Evolutionary conservation across 1,140 invertebrate genomes (phyloP).

Genomic region (Chlorops oryzae): DNA sequence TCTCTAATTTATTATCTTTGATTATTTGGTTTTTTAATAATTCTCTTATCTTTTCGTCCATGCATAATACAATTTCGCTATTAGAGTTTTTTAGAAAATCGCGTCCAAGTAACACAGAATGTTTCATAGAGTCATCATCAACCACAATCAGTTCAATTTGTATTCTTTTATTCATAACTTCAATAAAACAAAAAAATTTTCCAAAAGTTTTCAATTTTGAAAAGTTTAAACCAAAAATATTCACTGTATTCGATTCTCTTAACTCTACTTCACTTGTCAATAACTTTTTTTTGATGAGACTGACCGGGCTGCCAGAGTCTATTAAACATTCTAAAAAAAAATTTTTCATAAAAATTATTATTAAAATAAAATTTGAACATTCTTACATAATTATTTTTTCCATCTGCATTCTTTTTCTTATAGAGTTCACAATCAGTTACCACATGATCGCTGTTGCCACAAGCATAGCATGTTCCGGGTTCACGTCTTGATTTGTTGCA

Average conservation of each 20-base stretch:
- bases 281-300: not conserved
- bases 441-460: not conserved
- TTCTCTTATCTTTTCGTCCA: not conserved
- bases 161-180: not conserved
- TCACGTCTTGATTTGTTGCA: not conserved
- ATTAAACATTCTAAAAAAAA: not conserved
- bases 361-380: not conserved
- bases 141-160: not conserved
- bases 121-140: not conserved
- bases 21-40: not conserved
- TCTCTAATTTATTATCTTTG: not conserved
- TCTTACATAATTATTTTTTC: not conserved
- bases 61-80: not conserved
- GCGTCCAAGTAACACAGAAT: not conserved
- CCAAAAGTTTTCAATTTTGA: not conserved
- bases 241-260: not conserved
- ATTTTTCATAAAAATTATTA: not conserved
- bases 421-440: not conserved
- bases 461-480: not conserved
- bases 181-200: not conserved
- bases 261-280: not conserved
- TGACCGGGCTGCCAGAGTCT: conserved; percentile 1
- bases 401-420: not conserved
- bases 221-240: not conserved
- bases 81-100: not conserved